phyloP scores from a whole-genome alignment of 2,113 vertebrate genomes.

The Polypterus senegalus region DNA sequence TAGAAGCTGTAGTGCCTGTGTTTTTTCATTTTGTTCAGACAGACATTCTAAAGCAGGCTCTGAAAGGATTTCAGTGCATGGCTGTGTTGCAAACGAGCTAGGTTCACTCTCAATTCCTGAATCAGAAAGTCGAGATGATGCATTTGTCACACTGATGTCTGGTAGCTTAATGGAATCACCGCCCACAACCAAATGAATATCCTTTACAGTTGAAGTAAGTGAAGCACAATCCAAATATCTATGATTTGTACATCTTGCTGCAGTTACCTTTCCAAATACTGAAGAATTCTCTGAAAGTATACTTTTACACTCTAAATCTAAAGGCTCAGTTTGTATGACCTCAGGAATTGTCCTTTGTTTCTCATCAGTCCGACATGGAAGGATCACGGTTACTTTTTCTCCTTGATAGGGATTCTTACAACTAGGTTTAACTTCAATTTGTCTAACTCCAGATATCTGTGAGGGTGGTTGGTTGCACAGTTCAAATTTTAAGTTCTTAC shows the following conservation, averaged over 20 bases:
- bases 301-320: neutral
- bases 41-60: slow-evolving; percentile 38
- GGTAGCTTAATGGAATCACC: slow-evolving; percentile 61
- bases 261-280: neutral
- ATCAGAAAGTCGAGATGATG: slow-evolving; percentile 86
- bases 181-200: slow-evolving; percentile 43
- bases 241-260: neutral
- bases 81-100: slow-evolving; percentile 76
- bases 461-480: slow-evolving; percentile 30
- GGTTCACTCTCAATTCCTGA: slow-evolving; percentile 92
- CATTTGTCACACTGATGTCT: slow-evolving; percentile 47
- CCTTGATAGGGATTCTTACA: slow-evolving; percentile 36
- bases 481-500: slow-evolving; percentile 35
- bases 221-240: neutral
- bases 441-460: slow-evolving; percentile 34
- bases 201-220: slow-evolving; percentile 34
- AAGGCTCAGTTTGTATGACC: neutral
- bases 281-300: neutral
- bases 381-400: slow-evolving; percentile 43
- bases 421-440: slow-evolving; percentile 44
- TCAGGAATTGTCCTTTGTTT: slow-evolving; percentile 8
- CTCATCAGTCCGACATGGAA: slow-evolving; percentile 38
- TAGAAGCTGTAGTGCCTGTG: slow-evolving; percentile 50
- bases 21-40: slow-evolving; percentile 45
- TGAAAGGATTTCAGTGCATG: slow-evolving; percentile 45